Conservation (phyloP, 2,888 invertebrate genomes). For the Anthophora plumipes region DNA sequence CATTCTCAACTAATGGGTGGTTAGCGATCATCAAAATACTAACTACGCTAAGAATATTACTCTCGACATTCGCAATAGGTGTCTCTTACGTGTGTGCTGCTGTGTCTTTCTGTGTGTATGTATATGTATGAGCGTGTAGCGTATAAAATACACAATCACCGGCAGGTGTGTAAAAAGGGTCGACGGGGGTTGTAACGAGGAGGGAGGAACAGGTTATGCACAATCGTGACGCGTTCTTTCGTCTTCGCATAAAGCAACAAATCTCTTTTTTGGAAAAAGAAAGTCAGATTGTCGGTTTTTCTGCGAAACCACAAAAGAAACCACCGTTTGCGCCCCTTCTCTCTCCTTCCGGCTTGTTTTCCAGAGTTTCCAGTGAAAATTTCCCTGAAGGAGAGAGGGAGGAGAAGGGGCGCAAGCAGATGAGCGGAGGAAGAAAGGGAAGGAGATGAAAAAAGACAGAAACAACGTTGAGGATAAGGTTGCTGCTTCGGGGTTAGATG, state of each 20-base stretch:
- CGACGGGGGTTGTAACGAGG: background rate
- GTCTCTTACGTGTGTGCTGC: conserved; percentile 39
- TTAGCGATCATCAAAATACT: conserved; percentile 75
- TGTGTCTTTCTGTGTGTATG: conserved; percentile 14
- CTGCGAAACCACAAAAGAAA: too few relatives aligned
- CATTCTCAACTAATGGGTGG: conserved; percentile 76
- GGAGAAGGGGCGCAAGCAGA: background rate
- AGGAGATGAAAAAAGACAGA: background rate
- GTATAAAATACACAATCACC: conserved; percentile 55
- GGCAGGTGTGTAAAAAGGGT: conserved; percentile 38
- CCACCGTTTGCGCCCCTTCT: background rate
- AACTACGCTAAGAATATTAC: conserved; percentile 73
- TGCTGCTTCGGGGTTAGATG: background rate
- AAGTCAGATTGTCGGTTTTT: too few relatives aligned
- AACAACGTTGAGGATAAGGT: background rate
- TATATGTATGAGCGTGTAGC: conserved; percentile 21
- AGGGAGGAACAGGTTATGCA: conserved; percentile 6
- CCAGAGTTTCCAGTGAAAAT: too few relatives aligned
- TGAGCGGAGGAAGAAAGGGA: background rate
- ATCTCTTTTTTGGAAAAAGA: background rate
- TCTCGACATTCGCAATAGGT: conserved; percentile 72
- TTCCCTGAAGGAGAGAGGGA: background rate
- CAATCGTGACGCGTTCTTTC: background rate
- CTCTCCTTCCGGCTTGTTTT: background rate
- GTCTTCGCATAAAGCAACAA: background rate